Evolutionary conservation across 2,113 vertebrate species (phyloP).

Genomic region (Ptychochromis oligacanthus): DNA sequence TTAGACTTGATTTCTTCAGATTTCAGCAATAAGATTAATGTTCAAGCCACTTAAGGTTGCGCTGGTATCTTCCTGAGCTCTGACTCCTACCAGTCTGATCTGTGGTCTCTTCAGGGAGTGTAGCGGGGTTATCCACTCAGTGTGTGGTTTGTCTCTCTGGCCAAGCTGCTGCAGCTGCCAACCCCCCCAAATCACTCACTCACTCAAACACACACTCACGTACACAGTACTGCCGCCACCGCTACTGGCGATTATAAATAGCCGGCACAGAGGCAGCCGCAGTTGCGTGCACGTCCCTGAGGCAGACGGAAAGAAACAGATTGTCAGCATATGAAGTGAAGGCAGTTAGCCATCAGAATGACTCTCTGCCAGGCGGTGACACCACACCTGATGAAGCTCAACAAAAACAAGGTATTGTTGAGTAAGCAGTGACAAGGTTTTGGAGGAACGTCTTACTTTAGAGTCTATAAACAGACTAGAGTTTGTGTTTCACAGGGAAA

Average conservation of each 20-base stretch:
- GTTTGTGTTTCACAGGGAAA: constrained; percentile 72
- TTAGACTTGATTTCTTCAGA: not conserved
- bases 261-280: constrained; percentile 54
- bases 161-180: constrained; percentile 70
- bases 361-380: constrained; percentile 72
- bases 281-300: constrained; percentile 43
- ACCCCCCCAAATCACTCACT: constrained; percentile 58
- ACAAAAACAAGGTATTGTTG: constrained; percentile 78
- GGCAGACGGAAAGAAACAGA: constrained; percentile 51
- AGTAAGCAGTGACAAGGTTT: constrained; percentile 4
- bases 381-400: constrained; percentile 78
- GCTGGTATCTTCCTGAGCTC: constrained; percentile 24
- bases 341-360: constrained; percentile 66
- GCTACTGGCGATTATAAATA: constrained; percentile 80
- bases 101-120: constrained; percentile 24
- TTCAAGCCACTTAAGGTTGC: constrained; percentile 1
- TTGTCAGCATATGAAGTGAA: constrained; percentile 66
- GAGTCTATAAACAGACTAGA: constrained; percentile 68
- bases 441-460: constrained; percentile 19
- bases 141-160: constrained; percentile 42
- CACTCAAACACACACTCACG: constrained; percentile 51
- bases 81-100: constrained; percentile 53
- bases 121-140: constrained; percentile 48
- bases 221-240: constrained; percentile 57
- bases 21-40: not conserved